A percentile compares a stretch with the other conserved stretches of the same genome.
Conservation (phyloP, 2,888 invertebrate genomes). For the Microctonus hyperodae region DNA sequence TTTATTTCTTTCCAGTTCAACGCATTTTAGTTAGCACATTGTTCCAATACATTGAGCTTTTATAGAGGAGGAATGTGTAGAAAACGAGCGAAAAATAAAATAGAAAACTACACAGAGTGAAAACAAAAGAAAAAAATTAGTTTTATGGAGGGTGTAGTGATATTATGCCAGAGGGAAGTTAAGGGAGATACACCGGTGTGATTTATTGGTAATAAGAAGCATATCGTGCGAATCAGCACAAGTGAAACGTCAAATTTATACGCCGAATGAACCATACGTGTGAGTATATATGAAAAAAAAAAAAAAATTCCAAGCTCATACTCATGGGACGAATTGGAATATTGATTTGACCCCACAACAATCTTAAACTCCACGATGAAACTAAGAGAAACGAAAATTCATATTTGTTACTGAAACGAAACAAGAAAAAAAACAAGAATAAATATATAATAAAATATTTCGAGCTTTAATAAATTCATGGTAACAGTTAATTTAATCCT, state of each 20-base stretch:
- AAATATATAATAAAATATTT: background rate
- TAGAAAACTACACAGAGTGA: too few species aligned
- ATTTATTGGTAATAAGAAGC: background rate
- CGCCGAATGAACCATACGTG: background rate
- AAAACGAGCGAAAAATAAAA: conserved; percentile 1
- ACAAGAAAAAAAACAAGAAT: too few species aligned
- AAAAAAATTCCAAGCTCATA: background rate
- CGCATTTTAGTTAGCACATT: background rate
- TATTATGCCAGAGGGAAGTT: background rate
- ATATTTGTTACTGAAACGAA: background rate
- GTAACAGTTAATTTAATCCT: background rate
- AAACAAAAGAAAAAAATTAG: background rate
- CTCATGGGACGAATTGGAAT: background rate
- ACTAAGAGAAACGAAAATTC: background rate
- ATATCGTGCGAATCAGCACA: background rate
- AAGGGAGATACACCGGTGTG: conserved; percentile 4
- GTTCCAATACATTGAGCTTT: background rate
- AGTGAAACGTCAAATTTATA: conserved; percentile 6
- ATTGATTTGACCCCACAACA: background rate
- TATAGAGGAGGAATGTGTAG: background rate
- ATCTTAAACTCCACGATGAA: background rate
- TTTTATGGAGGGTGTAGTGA: background rate
- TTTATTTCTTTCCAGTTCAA: background rate
- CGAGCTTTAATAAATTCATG: background rate
- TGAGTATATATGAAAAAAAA: background rate